Evolutionary conservation across 2,113 vertebrate species (phyloP).

Genomic region (Neotragus pygmaeus): DNA sequence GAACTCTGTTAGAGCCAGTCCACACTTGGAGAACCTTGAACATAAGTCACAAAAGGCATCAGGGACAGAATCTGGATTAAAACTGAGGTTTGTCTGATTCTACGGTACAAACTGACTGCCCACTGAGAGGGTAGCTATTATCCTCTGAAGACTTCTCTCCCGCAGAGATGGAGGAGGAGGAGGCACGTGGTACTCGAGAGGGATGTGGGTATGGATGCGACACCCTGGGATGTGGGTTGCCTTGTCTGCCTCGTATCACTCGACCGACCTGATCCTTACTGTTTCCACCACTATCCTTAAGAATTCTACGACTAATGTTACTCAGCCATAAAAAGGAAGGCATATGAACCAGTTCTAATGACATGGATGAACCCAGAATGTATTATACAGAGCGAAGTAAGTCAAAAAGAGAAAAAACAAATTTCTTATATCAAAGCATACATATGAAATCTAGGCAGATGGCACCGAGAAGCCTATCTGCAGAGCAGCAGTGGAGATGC

Average conservation of each 20-base stretch:
- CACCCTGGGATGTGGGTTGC: not conserved
- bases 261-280: not conserved
- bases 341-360: not conserved
- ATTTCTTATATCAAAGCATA: too few relatives aligned
- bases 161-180: not conserved
- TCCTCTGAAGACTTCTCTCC: not conserved
- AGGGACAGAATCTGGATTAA: not conserved
- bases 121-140: not conserved
- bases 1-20: not conserved
- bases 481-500: too few relatives aligned
- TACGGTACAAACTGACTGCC: rapidly evolving
- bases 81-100: not conserved
- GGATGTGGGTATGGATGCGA: too few relatives aligned
- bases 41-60: not conserved
- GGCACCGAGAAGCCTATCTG: too few relatives aligned
- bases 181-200: not conserved
- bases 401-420: not conserved
- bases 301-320: not conserved
- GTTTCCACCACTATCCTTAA: rapidly evolving
- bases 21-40: not conserved
- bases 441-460: too few relatives aligned
- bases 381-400: not conserved
- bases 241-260: not conserved
- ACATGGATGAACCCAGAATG: not conserved
- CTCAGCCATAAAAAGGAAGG: not conserved